Conservation (phyloP, 92 coral and sea anemone genomes). For the Siderastrea radians region DNA sequence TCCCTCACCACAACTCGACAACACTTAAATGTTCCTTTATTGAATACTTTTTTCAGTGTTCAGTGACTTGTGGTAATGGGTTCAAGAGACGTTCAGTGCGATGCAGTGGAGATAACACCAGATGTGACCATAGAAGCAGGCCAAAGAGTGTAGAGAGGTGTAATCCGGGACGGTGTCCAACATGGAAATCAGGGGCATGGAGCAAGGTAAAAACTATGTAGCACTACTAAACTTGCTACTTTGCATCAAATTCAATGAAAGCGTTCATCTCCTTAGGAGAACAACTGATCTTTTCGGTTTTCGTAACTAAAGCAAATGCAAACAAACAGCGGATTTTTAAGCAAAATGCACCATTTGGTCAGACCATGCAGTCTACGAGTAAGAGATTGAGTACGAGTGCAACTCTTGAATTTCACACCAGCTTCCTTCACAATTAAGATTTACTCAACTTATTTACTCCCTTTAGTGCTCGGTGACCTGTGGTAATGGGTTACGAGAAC, state of each 20-base stretch:
- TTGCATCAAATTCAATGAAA: not conserved
- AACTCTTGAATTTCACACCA: no score
- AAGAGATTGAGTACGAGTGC: no score
- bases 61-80: slow-evolving; percentile 88
- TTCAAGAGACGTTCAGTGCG: slow-evolving; percentile 66
- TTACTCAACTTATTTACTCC: no score
- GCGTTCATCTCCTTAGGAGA: not conserved
- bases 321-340: no score
- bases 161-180: slow-evolving; percentile 68
- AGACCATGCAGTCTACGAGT: no score
- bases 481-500: no score
- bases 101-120: slow-evolving; percentile 48
- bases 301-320: no score
- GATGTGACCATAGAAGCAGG: slow-evolving; percentile 31
- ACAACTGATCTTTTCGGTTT: no score
- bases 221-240: slow-evolving; percentile 21
- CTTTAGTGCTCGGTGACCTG: no score
- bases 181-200: slow-evolving; percentile 78
- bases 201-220: slow-evolving; percentile 70
- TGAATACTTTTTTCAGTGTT: not conserved
- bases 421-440: no score
- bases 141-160: slow-evolving; percentile 60
- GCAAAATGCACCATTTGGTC: no score
- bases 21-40: not conserved
- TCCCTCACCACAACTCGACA: no score